Evolutionary conservation across 2,113 vertebrate species (phyloP), one percentile per base, ranked within the genome.

Genomic region (Cynoglossus semilaevis): DNA sequence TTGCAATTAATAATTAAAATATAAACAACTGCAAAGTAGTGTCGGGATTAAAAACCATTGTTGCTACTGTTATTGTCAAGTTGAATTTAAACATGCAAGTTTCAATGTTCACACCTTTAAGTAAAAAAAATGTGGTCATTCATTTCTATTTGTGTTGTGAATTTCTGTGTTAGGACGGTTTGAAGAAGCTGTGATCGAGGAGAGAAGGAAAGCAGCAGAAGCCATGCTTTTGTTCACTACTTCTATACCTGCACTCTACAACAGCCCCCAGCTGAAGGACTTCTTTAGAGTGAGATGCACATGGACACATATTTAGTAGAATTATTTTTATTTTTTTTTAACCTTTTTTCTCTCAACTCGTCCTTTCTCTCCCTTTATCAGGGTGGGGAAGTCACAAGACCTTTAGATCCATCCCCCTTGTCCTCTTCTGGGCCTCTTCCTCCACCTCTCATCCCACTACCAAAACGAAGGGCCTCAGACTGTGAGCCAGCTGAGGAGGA

Each of bases 181-280:
- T 46, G 93, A 96, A 40, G 91, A 88, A 15, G 76, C 90, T 0
- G 95, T 96, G 77, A 94, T 96, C 0, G 93, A 96, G 59, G 94
- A 96, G 67, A 88, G 95, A 55, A 89, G 93, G 7, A 90, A 85
- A n/a, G 94, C 92, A 0, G 84, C 95, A 0, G 95, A 96, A 72
- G 81, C 66, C 73, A 83, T 94, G 91, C 83, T 96, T 1, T 81
- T 81, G 1, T 96, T 96, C 72, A 90, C 92, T 0, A 87, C 91
- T 15, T 88, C 73, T 57, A 93, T 96, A 54, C 91, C 94, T 0
- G 95, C 94, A 0, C 89, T 96, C 29, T 94, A 93, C 89, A 96
- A 96, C 75, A 96, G 94, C 78, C 94, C 93, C 6, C 95, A 96
- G 22, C 91, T 96, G 41, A 94, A 94, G 79, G 94, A 95, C 18